These are phyloP conservation scores for Pocillopora verrucosa DNA, from an alignment of 64 coral and sea anemone species.

Conservation along the genomic window DNA sequence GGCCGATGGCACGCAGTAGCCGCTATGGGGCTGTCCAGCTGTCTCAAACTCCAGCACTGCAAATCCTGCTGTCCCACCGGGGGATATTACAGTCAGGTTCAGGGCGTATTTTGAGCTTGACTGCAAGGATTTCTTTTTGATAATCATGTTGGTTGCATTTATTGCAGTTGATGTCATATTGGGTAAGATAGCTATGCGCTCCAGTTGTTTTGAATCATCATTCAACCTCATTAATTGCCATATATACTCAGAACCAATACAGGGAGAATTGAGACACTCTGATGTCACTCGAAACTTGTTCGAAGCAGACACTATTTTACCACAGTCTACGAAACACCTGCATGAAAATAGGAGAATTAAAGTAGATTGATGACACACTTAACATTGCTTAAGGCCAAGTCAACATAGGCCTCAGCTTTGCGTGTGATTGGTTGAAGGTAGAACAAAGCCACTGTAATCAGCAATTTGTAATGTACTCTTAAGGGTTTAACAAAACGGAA, in stretches of 20 bases:
- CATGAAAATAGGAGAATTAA: background rate
- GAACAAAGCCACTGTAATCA: too few relatives aligned
- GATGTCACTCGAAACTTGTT: conserved; percentile 33
- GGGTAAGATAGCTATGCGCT: background rate
- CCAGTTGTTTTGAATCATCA: background rate
- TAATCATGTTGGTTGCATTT: conserved; percentile 11
- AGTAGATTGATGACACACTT: background rate
- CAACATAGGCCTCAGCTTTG: too few relatives aligned
- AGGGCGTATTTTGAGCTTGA: background rate
- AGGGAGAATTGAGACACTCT: conserved; percentile 14
- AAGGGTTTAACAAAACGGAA: too few relatives aligned
- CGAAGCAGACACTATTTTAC: background rate
- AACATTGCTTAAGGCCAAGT: too few relatives aligned
- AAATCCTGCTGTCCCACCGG: background rate
- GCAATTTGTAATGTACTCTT: too few relatives aligned
- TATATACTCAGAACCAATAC: conserved; percentile 25
- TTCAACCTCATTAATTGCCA: background rate
- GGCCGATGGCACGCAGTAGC: background rate
- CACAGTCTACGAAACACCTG: conserved; percentile 31
- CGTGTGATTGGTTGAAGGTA: too few relatives aligned
- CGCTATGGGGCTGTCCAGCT: background rate
- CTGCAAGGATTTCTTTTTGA: background rate
- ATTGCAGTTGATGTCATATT: conserved; percentile 25
- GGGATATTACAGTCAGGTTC: background rate
- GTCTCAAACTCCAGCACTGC: conserved; percentile 17